Conservation (phyloP, 1,140 invertebrate species). For the Halictus rubicundus region DNA sequence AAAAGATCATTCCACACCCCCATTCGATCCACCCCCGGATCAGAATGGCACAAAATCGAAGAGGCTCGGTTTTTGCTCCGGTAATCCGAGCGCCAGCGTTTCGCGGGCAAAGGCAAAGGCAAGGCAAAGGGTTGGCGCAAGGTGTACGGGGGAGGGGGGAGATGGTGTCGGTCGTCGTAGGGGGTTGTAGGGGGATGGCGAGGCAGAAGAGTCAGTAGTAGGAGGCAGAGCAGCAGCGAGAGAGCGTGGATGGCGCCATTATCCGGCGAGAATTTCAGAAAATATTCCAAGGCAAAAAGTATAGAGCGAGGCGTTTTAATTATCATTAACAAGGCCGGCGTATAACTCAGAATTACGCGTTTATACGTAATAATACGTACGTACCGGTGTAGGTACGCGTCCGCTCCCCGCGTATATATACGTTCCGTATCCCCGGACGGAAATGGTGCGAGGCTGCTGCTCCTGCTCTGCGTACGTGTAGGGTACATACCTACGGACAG, state of each 20-base stretch:
- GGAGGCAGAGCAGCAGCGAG: not conserved
- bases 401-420: constrained; percentile 44
- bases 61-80: not conserved
- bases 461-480: constrained; percentile 39
- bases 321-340: constrained; percentile 78
- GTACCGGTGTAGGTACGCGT: constrained; percentile 62
- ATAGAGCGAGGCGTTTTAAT: constrained; percentile 78
- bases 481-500: constrained; percentile 54
- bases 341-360: constrained; percentile 80
- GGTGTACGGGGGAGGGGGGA: constrained; percentile 3
- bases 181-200: not conserved
- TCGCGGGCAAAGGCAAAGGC: constrained; percentile 35
- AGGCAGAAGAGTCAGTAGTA: not conserved
- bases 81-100: constrained; percentile 40
- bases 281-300: constrained; percentile 75
- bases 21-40: not conserved
- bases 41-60: not conserved
- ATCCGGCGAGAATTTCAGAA: constrained; percentile 70
- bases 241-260: constrained; percentile 61
- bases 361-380: constrained; percentile 78
- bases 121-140: constrained; percentile 15
- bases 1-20: too few relatives aligned
- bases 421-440: constrained; percentile 53
- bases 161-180: too few relatives aligned
- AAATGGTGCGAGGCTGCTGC: constrained; percentile 51